Percentiles rank a stretch among this genome's conserved stretches.
Evolutionary conservation across 2,888 invertebrate species (phyloP).

Genomic region (Melikaiella ostensackeni): DNA sequence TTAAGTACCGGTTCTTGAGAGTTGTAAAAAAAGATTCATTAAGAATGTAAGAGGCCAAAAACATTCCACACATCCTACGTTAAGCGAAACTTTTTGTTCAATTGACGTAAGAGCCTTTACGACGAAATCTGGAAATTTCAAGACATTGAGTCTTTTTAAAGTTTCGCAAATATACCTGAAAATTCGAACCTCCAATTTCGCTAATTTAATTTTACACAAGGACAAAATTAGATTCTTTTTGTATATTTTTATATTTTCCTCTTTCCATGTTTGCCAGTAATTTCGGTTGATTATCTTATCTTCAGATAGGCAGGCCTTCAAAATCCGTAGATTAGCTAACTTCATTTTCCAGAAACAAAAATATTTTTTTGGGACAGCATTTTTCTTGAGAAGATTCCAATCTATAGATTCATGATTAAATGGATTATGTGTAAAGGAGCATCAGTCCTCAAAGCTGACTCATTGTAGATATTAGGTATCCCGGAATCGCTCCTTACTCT

Average conservation of each 20-base stretch:
- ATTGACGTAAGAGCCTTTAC: neutral
- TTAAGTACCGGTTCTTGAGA: neutral
- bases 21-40: neutral
- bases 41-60: neutral
- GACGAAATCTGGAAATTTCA: neutral
- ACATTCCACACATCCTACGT: neutral
- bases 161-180: neutral
- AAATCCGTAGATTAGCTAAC: neutral
- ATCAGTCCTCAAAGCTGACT: slow-evolving; percentile 2
- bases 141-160: neutral
- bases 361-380: neutral
- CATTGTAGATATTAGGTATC: slow-evolving; percentile 7
- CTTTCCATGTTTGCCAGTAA: neutral
- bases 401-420: neutral
- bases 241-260: neutral
- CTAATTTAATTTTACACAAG: neutral
- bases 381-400: neutral
- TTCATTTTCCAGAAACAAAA: neutral
- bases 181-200: neutral
- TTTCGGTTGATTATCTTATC: neutral
- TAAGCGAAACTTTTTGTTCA: slow-evolving; percentile 3
- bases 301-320: neutral
- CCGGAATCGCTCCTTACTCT: slow-evolving; percentile 9
- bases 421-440: neutral
- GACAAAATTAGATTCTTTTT: neutral